Conservation (phyloP, 2,797 vertebrate species). For the Megaceryle alcyon region DNA sequence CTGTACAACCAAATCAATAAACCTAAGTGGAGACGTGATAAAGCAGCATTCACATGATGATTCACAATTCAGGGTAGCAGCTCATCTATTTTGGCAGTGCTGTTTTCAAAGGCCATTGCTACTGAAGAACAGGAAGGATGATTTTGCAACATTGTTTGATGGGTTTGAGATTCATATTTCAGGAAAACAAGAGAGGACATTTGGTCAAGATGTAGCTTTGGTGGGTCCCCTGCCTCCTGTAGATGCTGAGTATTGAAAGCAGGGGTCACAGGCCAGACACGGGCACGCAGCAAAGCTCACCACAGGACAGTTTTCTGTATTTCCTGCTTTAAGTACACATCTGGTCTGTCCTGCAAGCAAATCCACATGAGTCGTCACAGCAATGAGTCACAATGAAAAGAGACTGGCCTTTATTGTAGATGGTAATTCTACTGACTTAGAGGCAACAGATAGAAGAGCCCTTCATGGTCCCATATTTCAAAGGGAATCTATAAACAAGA, state of each 20-base stretch:
- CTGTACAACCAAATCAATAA: background rate
- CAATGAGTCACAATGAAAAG: background rate
- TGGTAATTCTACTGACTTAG: background rate
- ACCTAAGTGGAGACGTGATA: background rate
- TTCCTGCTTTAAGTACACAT: background rate
- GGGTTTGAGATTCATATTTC: background rate
- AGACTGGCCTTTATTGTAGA: background rate
- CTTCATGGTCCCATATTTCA: background rate
- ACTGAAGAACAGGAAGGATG: background rate
- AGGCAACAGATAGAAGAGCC: background rate
- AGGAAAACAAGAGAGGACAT: background rate
- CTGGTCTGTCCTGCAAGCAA: background rate
- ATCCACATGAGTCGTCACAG: background rate
- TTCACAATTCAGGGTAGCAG: background rate
- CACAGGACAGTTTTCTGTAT: background rate
- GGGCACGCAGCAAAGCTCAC: fast-evolving
- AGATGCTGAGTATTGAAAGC: background rate
- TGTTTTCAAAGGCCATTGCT: background rate
- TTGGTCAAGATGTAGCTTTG: background rate
- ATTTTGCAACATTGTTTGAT: background rate
- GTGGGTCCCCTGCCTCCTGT: background rate
- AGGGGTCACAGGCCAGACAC: background rate
- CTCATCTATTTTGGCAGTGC: background rate
- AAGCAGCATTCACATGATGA: background rate
- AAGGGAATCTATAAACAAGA: background rate